phyloP scores from a whole-genome alignment of 2,113 vertebrate species.

The Ophiodon elongatus region DNA sequence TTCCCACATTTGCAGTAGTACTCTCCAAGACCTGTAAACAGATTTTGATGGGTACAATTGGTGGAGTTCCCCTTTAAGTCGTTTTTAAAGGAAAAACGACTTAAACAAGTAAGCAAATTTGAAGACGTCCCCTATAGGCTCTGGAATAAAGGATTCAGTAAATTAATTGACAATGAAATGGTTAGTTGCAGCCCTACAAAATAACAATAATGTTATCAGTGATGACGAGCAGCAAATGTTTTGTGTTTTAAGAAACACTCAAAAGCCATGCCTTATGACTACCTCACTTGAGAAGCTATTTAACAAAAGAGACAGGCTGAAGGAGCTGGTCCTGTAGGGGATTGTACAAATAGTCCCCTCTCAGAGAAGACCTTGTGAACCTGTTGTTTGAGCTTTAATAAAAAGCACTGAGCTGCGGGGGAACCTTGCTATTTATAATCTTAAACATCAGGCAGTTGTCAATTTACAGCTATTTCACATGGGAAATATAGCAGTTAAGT shows the following conservation, averaged over 20 bases:
- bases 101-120: neutral
- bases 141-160: neutral
- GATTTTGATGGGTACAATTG: neutral
- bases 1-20: neutral
- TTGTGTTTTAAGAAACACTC: neutral
- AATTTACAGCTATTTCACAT: neutral
- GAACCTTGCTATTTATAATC: conserved; percentile 6
- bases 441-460: neutral
- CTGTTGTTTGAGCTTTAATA: neutral
- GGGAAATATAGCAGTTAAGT: neutral
- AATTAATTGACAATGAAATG: neutral
- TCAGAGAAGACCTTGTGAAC: too few relatives aligned
- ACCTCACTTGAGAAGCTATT: neutral
- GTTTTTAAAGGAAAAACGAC: too few relatives aligned
- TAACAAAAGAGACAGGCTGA: neutral
- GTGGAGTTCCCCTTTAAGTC: neutral
- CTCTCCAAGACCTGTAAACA: neutral
- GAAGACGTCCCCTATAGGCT: neutral
- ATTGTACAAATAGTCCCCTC: neutral
- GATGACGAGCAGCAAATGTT: neutral
- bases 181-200: neutral
- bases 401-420: neutral
- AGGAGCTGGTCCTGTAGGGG: conserved; percentile 1
- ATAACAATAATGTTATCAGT: neutral
- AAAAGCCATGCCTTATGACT: neutral